phyloP scores from a whole-genome alignment of 2,888 invertebrate genomes.

The Tortrix viridana region DNA sequence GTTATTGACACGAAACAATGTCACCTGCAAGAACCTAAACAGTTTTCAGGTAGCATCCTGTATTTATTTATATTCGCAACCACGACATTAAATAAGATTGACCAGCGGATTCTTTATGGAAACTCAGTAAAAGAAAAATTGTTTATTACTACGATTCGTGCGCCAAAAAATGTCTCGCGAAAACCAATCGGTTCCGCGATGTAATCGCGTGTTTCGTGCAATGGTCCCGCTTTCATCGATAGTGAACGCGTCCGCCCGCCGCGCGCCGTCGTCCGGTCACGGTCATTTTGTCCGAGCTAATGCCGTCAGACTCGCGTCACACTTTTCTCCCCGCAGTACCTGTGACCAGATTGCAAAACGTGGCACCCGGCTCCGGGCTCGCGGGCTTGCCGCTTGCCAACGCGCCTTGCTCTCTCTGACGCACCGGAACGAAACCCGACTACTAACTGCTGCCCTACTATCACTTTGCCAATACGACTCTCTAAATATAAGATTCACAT shows the following conservation, averaged over 20 bases:
- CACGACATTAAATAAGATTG: neutral
- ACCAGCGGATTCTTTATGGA: neutral
- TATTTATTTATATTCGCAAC: constrained; percentile 8
- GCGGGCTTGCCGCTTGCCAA: constrained; percentile 48
- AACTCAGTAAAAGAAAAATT: neutral
- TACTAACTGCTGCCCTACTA: constrained; percentile 73
- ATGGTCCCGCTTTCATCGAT: constrained; percentile 65
- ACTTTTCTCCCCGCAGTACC: constrained; percentile 52
- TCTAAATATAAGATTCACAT: constrained; percentile 57
- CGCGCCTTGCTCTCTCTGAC: constrained; percentile 61
- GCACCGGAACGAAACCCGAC: constrained; percentile 65
- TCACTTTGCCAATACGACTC: constrained; percentile 66
- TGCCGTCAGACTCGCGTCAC: constrained; percentile 55
- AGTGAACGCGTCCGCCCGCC: constrained; percentile 61
- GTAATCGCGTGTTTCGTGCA: constrained; percentile 53
- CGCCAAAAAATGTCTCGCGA: constrained; percentile 35
- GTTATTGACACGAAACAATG: constrained; percentile 27
- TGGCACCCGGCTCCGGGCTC: constrained; percentile 45
- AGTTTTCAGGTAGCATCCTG: constrained; percentile 21
- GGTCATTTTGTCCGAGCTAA: constrained; percentile 62
- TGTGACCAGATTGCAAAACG: constrained; percentile 44
- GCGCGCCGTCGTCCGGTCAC: constrained; percentile 58
- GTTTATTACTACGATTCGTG: constrained; percentile 17
- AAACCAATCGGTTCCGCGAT: constrained; percentile 52
- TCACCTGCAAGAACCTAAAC: constrained; percentile 5